phyloP scores from a whole-genome alignment of 2,113 vertebrate species.

The Polypterus bichir region DNA sequence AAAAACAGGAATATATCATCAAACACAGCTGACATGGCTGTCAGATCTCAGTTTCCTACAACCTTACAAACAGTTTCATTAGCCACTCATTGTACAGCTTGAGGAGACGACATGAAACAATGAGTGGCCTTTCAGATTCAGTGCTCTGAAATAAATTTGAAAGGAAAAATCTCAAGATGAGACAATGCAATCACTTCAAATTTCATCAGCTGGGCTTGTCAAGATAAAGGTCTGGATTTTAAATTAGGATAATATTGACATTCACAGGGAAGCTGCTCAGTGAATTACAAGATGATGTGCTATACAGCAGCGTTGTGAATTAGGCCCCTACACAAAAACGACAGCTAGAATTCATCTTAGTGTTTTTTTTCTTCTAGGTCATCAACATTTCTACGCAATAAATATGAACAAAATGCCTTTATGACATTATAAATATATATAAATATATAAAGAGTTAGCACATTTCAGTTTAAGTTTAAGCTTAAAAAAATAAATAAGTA shows the following conservation, averaged over 20 bases:
- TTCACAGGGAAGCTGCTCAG: not conserved
- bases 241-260: constrained; percentile 3
- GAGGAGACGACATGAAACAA: not conserved
- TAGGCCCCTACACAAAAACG: not conserved
- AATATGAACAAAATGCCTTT: not conserved
- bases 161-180: not conserved
- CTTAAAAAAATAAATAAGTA: too few species aligned
- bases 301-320: not conserved
- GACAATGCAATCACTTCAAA: not conserved
- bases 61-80: constrained; percentile 20
- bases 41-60: constrained; percentile 1
- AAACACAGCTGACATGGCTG: constrained; percentile 10
- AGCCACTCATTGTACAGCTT: constrained; percentile 18
- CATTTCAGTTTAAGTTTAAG: too few species aligned
- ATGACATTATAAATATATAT: not conserved
- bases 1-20: not conserved
- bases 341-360: not conserved
- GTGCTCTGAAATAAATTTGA: not conserved
- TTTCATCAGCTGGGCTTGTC: not conserved
- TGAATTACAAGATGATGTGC: not conserved
- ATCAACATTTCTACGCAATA: not conserved
- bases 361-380: not conserved
- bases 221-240: constrained; percentile 3
- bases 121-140: not conserved
- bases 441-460: constrained; percentile 4